Base-by-base conservation (phyloP, 1,140 invertebrate genomes). In the Phocides pigmalion region DNA sequence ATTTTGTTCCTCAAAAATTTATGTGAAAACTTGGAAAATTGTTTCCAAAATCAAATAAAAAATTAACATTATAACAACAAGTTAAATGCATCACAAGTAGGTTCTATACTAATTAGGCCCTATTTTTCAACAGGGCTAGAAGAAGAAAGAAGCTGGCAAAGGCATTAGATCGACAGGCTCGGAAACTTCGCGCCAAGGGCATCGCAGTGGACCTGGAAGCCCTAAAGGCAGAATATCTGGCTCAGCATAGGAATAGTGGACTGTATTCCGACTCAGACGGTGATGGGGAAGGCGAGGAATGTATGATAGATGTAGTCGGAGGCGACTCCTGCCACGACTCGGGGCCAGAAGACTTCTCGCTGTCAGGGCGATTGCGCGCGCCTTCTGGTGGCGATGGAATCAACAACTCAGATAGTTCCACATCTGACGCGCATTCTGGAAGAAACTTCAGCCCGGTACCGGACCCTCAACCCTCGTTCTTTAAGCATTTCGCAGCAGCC, bases 81-180 rank as follows among this genome's bases (percentile, higher is more conserved):
- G 11, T 9, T 9, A 41, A 32, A 32, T 37, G 41, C 41, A 25
- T 56, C 70, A 42, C 11, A 74, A 81, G 82, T 62, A 84, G 85
- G 76, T 90, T 87, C 85, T 90, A 90, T 87, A 85, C 87, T 90
- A 84, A 89, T 90, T 83, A 75, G 77, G 85, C 86, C 84, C 86
- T 88, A 77, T 74, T 81, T 85, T 84, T 80, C 78, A 81, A 80
- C 88, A 94, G 95, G 65, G 97, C 98, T 70, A 95, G 97, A 81
- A 93, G 96, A 87, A 95, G 97, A 89, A 97, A 97, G 93, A 97
- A 99, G 91, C 92, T 98, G 76, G 94, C 97, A 78, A 99, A 99
- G 91, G 97, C 98, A 69, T 93, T 98, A 67, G 97, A 98, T 84
- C 93, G 97, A 54, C 97, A 98, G 89, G 97, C 97, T 70, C 93